Conservation (phyloP, 2,797 vertebrate genomes). For the Borostomias antarcticus region DNA sequence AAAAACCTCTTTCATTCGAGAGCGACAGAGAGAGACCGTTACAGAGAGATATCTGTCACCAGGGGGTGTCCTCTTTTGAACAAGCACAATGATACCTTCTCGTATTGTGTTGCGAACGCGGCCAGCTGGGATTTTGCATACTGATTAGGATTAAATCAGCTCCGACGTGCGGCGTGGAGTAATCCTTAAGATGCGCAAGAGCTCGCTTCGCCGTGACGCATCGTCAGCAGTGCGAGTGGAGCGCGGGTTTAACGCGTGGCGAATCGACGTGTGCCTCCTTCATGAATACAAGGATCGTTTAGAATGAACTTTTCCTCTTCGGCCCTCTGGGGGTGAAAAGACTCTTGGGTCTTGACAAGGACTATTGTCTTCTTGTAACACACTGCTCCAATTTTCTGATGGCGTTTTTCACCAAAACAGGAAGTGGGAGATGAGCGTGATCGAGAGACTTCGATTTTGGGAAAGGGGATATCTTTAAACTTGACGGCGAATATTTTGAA, state of each 20-base stretch:
- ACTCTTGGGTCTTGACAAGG: background rate
- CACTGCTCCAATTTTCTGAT: no score
- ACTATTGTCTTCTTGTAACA: background rate
- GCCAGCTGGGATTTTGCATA: conserved; percentile 20
- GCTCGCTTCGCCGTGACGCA: background rate
- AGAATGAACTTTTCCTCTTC: background rate
- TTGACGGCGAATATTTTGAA: no score
- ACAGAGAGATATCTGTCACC: conserved; percentile 11
- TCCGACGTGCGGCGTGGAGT: conserved; percentile 8
- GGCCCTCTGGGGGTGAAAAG: background rate
- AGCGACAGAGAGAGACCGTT: background rate
- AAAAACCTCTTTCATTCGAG: background rate
- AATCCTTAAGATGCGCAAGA: conserved; percentile 4
- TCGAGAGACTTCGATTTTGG: no score
- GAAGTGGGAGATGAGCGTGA: no score
- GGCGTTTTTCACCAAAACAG: no score
- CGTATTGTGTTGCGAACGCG: conserved; percentile 2
- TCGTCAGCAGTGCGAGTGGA: background rate
- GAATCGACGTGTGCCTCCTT: background rate
- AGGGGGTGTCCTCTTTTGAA: conserved; percentile 18
- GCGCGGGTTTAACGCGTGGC: background rate
- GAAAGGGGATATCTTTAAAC: no score
- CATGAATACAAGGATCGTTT: background rate
- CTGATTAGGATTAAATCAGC: conserved; percentile 40
- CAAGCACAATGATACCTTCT: conserved; percentile 31